phyloP scores from a whole-genome alignment of 2,797 vertebrate species.

The Siniperca obscura region DNA sequence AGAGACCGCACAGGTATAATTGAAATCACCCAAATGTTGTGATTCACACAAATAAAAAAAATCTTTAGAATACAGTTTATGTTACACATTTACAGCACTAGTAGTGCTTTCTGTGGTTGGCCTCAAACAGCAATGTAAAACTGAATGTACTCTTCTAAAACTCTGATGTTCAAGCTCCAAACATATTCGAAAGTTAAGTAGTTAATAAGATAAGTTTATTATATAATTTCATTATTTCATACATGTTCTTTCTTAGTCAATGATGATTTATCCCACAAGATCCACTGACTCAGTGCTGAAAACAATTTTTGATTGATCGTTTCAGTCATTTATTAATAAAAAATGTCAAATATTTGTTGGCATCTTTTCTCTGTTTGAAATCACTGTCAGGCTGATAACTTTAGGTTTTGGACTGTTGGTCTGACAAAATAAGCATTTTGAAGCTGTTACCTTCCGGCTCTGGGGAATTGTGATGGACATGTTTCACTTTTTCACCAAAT shows the following conservation, averaged over 20 bases:
- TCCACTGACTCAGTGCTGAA: not conserved
- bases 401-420: not conserved
- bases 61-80: not conserved
- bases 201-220: not conserved
- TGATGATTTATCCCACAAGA: not conserved
- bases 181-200: not conserved
- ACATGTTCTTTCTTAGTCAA: not conserved
- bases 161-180: not conserved
- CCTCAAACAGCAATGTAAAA: not conserved
- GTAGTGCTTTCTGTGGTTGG: not conserved
- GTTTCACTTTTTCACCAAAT: not conserved
- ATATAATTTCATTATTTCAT: not conserved
- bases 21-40: not conserved
- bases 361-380: not conserved
- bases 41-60: not conserved
- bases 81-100: not conserved
- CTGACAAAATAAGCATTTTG: not conserved
- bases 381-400: not conserved
- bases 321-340: not conserved
- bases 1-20: not conserved
- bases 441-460: not conserved
- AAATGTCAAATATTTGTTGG: not conserved
- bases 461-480: not conserved
- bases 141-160: not conserved
- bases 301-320: not conserved